Evolutionary conservation across 2,888 invertebrate species (phyloP).

Genomic region (Drosophila peninsularis): DNA sequence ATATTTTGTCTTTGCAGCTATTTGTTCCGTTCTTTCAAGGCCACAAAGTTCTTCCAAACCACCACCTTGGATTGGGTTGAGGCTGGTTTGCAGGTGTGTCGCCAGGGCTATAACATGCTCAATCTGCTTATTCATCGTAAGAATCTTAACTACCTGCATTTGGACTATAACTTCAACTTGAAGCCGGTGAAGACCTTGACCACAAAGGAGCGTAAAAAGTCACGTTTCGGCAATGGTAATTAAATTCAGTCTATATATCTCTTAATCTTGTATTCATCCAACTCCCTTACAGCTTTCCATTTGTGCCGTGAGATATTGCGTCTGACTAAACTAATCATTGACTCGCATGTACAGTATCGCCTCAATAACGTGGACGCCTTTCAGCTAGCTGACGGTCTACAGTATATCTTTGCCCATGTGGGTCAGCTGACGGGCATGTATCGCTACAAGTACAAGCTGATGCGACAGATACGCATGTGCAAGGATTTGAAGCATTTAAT

Average conservation of each 20-base stretch:
- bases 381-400: constrained; percentile 98
- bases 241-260: not conserved
- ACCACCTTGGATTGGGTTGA: constrained; percentile 99
- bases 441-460: constrained; percentile 98
- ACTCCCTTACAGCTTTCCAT: constrained; percentile 93
- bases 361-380: constrained; percentile 99
- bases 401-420: constrained; percentile 99
- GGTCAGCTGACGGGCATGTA: constrained; percentile 99
- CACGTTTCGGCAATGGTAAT: constrained; percentile 96
- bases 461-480: constrained; percentile 99
- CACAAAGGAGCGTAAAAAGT: constrained; percentile 99
- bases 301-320: constrained; percentile 99
- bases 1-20: constrained; percentile 86
- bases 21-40: constrained; percentile 99
- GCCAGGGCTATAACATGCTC: constrained; percentile 99
- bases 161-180: constrained; percentile 99
- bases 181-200: constrained; percentile 99
- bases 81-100: constrained; percentile 98
- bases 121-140: constrained; percentile 99
- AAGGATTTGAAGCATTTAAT: constrained; percentile 99
- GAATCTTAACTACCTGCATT: constrained; percentile 99
- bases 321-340: constrained; percentile 99
- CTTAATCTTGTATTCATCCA: not conserved
- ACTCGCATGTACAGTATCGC: constrained; percentile 99
- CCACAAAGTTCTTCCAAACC: constrained; percentile 99